phyloP scores from a whole-genome alignment of 2,797 vertebrate species.

The Rallus crepitans region DNA sequence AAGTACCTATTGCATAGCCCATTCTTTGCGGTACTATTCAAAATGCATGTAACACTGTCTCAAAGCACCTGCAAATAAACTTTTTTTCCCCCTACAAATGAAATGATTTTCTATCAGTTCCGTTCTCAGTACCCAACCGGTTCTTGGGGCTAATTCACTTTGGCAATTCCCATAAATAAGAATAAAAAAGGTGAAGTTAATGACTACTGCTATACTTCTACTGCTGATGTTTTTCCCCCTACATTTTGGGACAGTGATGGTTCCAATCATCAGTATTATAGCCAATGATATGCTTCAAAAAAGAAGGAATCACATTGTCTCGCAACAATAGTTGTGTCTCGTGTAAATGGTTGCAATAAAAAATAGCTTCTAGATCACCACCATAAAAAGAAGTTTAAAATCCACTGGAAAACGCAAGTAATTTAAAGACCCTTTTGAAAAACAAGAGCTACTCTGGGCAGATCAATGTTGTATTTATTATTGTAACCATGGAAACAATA shows the following conservation, averaged over 20 bases:
- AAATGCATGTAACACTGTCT: not conserved
- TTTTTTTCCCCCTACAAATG: not conserved
- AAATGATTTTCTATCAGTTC: not conserved
- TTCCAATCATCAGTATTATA: not conserved
- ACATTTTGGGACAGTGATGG: not conserved
- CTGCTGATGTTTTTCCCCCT: not conserved
- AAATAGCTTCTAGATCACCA: not conserved
- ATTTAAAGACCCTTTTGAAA: conserved; percentile 45
- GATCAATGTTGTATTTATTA: conserved; percentile 60
- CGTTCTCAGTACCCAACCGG: not conserved
- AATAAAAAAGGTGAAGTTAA: not conserved
- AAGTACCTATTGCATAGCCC: not conserved
- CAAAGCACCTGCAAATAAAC: not conserved
- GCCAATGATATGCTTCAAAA: conserved; percentile 4
- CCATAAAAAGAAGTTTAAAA: conserved; percentile 6
- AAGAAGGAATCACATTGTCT: not conserved
- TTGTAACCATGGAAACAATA: conserved; percentile 70
- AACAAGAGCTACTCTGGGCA: conserved; percentile 42
- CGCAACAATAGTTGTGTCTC: not conserved
- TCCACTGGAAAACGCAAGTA: conserved; percentile 31
- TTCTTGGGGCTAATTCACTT: not conserved
- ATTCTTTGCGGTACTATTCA: not conserved
- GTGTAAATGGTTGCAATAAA: not conserved
- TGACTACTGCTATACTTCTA: not conserved
- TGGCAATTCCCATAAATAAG: not conserved